Conservation (phyloP, 2,113 vertebrate genomes). For the Phalacrocorax brasilianus region DNA sequence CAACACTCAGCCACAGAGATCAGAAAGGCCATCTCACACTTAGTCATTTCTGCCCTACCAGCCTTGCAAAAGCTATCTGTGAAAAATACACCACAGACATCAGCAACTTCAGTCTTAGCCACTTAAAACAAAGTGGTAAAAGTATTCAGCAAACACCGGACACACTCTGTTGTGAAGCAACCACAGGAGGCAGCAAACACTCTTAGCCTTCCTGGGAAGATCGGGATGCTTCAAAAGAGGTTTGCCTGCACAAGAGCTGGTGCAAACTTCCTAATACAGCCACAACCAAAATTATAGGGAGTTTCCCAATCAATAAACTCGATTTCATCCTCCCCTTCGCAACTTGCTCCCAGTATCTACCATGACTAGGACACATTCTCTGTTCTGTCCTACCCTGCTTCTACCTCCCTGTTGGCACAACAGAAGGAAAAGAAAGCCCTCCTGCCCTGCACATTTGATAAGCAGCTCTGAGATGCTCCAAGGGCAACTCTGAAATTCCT, state of each 20-base stretch:
- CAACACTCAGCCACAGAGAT: background rate
- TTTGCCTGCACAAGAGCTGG: background rate
- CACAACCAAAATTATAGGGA: background rate
- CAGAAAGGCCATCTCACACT: accelerated
- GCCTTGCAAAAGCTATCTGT: background rate
- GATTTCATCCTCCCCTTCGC: background rate
- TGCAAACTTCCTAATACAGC: background rate
- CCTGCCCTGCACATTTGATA: background rate
- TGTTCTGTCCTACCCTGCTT: background rate
- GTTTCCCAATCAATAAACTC: background rate
- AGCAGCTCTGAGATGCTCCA: accelerated
- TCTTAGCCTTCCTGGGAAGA: background rate
- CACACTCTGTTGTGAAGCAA: background rate
- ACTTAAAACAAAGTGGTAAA: accelerated
- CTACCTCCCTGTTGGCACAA: background rate
- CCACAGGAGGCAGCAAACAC: background rate
- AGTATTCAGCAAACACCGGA: background rate
- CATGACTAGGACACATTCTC: background rate
- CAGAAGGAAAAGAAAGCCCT: background rate
- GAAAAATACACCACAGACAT: background rate
- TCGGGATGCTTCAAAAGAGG: accelerated
- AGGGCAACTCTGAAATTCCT: background rate
- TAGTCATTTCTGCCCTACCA: background rate
- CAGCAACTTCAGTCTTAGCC: background rate
- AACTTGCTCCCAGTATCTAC: background rate